Percentiles rank a stretch among this genome's conserved stretches.
Conservation (phyloP, 2,113 vertebrate genomes). For the Brachyistius frenatus region DNA sequence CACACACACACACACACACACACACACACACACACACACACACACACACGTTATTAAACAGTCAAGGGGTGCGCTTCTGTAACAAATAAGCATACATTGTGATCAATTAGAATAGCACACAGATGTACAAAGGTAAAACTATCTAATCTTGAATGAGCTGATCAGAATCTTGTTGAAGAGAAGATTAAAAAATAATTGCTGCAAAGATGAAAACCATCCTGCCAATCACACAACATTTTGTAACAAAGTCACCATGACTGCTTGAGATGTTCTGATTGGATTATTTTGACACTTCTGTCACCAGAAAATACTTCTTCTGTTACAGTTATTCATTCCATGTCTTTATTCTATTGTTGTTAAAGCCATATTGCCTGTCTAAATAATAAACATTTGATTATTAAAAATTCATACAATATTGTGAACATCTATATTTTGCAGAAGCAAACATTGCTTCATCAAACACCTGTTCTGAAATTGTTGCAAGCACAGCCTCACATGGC, state of each 20-base stretch:
- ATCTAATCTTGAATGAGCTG: neutral
- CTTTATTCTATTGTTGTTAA: too few relatives aligned
- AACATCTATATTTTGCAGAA: constrained; percentile 11
- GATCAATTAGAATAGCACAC: neutral
- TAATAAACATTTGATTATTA: neutral
- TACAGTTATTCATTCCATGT: too few relatives aligned
- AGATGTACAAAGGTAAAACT: neutral
- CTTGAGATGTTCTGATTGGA: neutral
- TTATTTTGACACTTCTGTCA: neutral
- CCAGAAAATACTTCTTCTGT: too few relatives aligned
- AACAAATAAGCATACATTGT: neutral
- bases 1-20: too few relatives aligned
- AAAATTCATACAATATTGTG: neutral
- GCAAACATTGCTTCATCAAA: constrained; percentile 8
- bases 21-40: too few relatives aligned
- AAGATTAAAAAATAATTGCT: neutral
- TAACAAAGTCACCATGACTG: too few relatives aligned
- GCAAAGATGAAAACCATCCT: neutral
- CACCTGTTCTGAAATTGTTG: constrained; percentile 33
- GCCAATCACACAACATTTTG: neutral
- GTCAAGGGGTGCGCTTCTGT: neutral
- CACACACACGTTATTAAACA: neutral
- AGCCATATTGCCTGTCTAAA: too few relatives aligned
- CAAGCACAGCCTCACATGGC: constrained; percentile 39
- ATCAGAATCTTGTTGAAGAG: neutral